These are phyloP conservation scores for Crenichthys baileyi DNA, from an alignment of 2,797 vertebrate species.

Conservation along the genomic window DNA sequence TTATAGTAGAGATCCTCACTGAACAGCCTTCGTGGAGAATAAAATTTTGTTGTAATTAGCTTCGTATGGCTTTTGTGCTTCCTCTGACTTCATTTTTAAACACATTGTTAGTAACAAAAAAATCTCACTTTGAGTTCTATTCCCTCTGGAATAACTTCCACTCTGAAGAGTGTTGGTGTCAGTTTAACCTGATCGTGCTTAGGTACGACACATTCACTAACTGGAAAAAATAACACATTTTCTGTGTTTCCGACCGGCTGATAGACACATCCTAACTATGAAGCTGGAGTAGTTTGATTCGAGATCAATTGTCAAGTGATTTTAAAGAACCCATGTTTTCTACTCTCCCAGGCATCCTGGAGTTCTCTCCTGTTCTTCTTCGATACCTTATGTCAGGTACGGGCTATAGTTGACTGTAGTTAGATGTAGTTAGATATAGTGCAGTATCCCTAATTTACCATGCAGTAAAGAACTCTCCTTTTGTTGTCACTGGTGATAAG, in stretches of 20 bases:
- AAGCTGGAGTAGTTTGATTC: conserved; percentile 37
- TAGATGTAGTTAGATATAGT: conserved; percentile 32
- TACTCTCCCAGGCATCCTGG: conserved; percentile 78
- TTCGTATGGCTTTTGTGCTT: neutral
- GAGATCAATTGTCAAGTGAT: conserved; percentile 40
- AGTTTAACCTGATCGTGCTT: no score
- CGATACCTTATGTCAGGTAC: conserved; percentile 82
- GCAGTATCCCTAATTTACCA: conserved; percentile 26
- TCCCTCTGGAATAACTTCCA: neutral
- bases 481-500: conserved; percentile 56
- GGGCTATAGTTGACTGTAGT: conserved; percentile 36
- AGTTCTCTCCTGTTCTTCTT: conserved; percentile 77
- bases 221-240: neutral
- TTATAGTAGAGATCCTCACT: neutral
- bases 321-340: conserved; percentile 64
- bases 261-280: conserved; percentile 23
- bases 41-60: neutral
- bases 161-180: neutral
- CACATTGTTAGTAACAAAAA: neutral
- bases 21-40: neutral
- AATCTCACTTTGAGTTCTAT: neutral
- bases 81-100: neutral
- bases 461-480: conserved; percentile 40
- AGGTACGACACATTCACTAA: neutral
- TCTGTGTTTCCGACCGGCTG: neutral